Evolutionary conservation across 30 jellyfish, hydroid and myxozoan genomes (phyloP).

Genomic region (Turritopsis rubra): DNA sequence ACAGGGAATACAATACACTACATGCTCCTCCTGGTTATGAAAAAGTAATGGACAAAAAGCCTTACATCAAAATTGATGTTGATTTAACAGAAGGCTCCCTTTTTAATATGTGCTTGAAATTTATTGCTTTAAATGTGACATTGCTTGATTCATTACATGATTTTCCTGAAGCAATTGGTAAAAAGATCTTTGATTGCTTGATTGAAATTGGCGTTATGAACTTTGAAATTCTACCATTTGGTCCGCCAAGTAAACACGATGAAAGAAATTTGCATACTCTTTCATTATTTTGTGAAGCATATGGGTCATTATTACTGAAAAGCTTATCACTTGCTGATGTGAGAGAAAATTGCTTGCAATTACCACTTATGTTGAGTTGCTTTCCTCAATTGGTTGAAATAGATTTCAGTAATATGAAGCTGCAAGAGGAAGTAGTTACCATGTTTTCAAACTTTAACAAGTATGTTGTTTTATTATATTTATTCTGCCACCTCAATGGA

Average conservation of each 20-base stretch:
- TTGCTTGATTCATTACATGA: conserved; percentile 2
- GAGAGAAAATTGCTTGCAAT: neutral
- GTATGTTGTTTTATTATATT: neutral
- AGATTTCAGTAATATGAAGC: neutral
- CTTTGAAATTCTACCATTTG: neutral
- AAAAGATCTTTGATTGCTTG: neutral
- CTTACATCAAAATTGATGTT: neutral
- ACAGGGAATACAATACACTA: neutral
- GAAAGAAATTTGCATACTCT: neutral
- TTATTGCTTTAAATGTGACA: neutral
- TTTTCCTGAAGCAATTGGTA: conserved; percentile 7
- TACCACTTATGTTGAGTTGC: neutral
- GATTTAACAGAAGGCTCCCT: neutral
- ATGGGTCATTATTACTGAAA: conserved; percentile 6
- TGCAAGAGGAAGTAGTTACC: neutral
- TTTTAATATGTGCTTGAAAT: conserved; percentile 11
- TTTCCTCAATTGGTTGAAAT: conserved; percentile 2
- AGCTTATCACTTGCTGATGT: neutral
- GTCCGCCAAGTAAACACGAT: neutral
- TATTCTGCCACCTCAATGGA: too few relatives aligned
- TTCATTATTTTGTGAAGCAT: neutral
- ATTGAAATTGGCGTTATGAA: neutral
- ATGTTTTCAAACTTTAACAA: neutral
- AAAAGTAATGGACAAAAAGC: neutral
- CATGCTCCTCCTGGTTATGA: conserved; percentile 1